These are phyloP conservation scores for Poecilia picta DNA, from an alignment of 2,797 vertebrate species.

Conservation along the genomic window DNA sequence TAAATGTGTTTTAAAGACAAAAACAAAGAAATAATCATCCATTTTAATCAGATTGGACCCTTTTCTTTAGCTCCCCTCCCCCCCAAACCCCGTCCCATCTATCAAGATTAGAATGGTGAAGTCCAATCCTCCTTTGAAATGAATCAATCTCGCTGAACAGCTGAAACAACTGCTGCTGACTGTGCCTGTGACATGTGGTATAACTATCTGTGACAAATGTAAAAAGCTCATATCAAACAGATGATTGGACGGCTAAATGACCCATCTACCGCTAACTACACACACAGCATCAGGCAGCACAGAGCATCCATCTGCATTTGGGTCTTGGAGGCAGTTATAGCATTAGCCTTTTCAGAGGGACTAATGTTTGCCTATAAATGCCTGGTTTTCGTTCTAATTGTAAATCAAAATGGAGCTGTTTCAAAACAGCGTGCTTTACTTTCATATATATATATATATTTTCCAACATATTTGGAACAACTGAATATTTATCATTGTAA, in stretches of 20 bases:
- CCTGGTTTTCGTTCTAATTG: slow-evolving; percentile 44
- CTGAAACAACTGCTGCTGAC: slow-evolving; percentile 54
- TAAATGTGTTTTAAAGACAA: slow-evolving; percentile 39
- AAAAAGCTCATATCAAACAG: slow-evolving; percentile 59
- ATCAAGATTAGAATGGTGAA: slow-evolving; percentile 67
- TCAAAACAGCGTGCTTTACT: neutral
- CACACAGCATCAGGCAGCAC: slow-evolving; percentile 28
- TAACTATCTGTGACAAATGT: slow-evolving; percentile 69
- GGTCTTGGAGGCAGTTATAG: slow-evolving; percentile 69
- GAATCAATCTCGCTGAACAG: slow-evolving; percentile 64
- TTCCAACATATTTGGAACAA: neutral
- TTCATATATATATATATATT: too few species aligned
- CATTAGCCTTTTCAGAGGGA: slow-evolving; percentile 71
- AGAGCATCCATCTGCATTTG: slow-evolving; percentile 72
- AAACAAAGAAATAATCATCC: slow-evolving; percentile 55
- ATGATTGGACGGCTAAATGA: slow-evolving; percentile 66
- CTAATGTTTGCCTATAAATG: slow-evolving; percentile 48
- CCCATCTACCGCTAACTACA: slow-evolving; percentile 57
- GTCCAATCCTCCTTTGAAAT: slow-evolving; percentile 56
- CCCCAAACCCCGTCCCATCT: slow-evolving; percentile 61
- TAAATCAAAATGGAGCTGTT: slow-evolving; percentile 59
- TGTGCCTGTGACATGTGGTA: slow-evolving; percentile 45
- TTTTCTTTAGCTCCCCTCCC: slow-evolving; percentile 40
- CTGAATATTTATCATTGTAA: neutral
- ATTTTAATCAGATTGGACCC: slow-evolving; percentile 57